Evolutionary conservation across 2,888 invertebrate genomes (phyloP), one percentile per base, ranked within the genome.

Genomic region (Bombyx huttoni): DNA sequence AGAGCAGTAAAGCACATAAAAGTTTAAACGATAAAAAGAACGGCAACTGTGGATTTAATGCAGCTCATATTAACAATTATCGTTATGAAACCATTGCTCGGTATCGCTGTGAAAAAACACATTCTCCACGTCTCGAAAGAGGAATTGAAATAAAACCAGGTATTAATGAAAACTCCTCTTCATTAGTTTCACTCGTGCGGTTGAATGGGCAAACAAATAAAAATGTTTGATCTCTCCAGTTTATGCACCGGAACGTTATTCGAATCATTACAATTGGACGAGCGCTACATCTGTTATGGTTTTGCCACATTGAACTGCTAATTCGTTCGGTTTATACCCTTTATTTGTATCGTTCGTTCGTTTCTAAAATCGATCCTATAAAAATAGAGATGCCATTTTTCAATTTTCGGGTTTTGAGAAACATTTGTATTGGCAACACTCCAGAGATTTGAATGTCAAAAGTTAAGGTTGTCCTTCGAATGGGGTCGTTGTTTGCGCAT

Each of bases 101-200:
- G 61, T 62, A 59, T 62, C 50, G 51, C 55, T 53, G 66, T 58
- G 63, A 73, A 77, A 78, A 77, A 75, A 72, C 61, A 49, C 67
- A 66, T 67, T 64, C 69, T 24, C 24, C 3, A 67, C 68, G 65
- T 68, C 63, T 62, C 65, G 65, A 59, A 64, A 65, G 71, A 74
- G 67, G 71, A 67, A 67, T 66, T 70, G 67, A 73, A 78, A 82
- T 78, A 79, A 80, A 84, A 78, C 69, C 68, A 59, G 53, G 70
- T 75, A 81, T 83, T 82, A 81, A 85, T 81, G 85, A 81, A 81
- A 79, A 80, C 75, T 78, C 67, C 80, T 81, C 84, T 86, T 86
- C 84, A 86, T 85, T 86, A 85, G 83, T 83, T 83, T 73, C 80
- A 81, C 72, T 68, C 70, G 73, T 78, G 78, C 78, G 83, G 84